Evolutionary conservation across 2,888 invertebrate genomes (phyloP).

Genomic region (Harpalus rubripes): DNA sequence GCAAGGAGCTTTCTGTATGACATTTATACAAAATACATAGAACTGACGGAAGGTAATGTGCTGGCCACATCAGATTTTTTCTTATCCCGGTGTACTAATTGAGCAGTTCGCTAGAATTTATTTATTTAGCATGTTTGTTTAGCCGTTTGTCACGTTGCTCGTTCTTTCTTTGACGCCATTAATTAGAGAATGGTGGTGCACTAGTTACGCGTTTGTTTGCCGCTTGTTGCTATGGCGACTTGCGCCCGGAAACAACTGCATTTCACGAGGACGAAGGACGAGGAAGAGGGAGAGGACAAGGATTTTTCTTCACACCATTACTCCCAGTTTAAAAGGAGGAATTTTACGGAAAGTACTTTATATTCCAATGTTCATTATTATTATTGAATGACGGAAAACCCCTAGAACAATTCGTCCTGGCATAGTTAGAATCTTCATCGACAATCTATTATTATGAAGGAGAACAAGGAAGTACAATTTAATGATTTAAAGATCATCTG

Average conservation of each 20-base stretch:
- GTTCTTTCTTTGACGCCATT: constrained; percentile 65
- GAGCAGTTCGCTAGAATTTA: constrained; percentile 37
- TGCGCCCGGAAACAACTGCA: constrained; percentile 18
- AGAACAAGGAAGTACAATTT: too few species aligned
- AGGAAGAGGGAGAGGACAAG: neutral
- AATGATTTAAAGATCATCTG: too few species aligned
- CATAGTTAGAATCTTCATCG: too few species aligned
- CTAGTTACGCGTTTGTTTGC: constrained; percentile 37
- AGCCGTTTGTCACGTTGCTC: constrained; percentile 57
- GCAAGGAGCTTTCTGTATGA: too few species aligned
- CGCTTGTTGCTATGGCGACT: constrained; percentile 28
- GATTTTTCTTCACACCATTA: constrained; percentile 2
- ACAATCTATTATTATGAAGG: too few species aligned
- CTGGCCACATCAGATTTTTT: neutral
- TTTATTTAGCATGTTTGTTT: constrained; percentile 65
- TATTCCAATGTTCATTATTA: neutral
- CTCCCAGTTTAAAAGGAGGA: neutral
- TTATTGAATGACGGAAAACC: neutral
- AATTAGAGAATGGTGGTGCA: constrained; percentile 59
- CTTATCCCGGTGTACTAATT: constrained; percentile 24
- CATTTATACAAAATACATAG: too few species aligned
- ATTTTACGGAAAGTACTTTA: neutral
- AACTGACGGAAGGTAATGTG: too few species aligned
- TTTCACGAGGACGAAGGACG: neutral
- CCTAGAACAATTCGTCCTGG: too few species aligned